These are phyloP conservation scores for Mico argentatus DNA, from an alignment of 2,797 vertebrate species.

Conservation along the genomic window DNA sequence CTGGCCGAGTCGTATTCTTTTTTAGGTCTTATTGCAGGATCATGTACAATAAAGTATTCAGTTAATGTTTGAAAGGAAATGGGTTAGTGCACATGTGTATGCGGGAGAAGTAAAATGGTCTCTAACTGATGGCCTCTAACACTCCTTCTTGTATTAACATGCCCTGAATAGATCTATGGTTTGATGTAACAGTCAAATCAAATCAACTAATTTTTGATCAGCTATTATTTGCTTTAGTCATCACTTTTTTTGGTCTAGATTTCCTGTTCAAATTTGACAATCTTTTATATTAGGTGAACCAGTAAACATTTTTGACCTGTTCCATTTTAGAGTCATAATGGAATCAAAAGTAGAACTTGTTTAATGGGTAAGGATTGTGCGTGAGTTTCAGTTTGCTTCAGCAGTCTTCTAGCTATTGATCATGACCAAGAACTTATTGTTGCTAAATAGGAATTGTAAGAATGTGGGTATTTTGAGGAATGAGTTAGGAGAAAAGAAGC, in stretches of 20 bases:
- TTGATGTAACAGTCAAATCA: not conserved
- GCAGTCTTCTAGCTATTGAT: not conserved
- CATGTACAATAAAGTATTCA: not conserved
- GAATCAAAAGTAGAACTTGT: not conserved
- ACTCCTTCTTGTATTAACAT: not conserved
- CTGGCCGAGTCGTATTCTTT: not conserved
- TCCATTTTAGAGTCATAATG: not conserved
- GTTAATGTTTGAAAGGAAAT: not conserved
- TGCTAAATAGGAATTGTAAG: conserved; percentile 1
- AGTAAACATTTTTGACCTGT: not conserved
- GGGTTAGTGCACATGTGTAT: not conserved
- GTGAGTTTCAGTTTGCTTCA: not conserved
- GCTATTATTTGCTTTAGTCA: not conserved
- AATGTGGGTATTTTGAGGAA: not conserved
- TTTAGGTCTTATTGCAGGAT: not conserved
- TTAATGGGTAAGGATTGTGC: not conserved
- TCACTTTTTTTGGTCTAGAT: not conserved
- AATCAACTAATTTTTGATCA: not conserved
- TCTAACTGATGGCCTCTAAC: not conserved
- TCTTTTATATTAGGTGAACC: not conserved
- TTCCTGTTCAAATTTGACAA: not conserved
- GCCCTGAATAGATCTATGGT: not conserved
- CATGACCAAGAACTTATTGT: not conserved
- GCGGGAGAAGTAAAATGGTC: not conserved
- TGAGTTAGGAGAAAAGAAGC: not conserved